A percentile compares a stretch with the other conserved stretches of the same genome.
Conservation (phyloP, 1,140 invertebrate species). For the Polyergus mexicanus region DNA sequence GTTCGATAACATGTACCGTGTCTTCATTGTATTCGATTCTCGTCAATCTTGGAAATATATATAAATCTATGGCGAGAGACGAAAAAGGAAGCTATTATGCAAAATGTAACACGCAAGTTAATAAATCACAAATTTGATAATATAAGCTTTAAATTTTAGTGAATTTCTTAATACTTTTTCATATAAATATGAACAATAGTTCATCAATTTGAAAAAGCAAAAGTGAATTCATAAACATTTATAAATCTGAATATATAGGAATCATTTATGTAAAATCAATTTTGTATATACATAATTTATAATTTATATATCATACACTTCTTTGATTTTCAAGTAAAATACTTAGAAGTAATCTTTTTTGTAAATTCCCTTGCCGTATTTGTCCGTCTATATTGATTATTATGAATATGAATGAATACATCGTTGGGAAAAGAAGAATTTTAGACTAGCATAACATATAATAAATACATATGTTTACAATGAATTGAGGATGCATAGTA, state of each 20-base stretch:
- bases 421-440: slow-evolving; percentile 66
- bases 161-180: slow-evolving; percentile 14
- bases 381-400: slow-evolving; percentile 60
- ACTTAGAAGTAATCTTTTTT: slow-evolving; percentile 36
- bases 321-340: slow-evolving; percentile 34
- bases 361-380: slow-evolving; percentile 42
- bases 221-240: slow-evolving; percentile 38
- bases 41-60: slow-evolving; percentile 4
- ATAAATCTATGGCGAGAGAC: background rate
- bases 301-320: slow-evolving; percentile 32
- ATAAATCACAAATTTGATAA: slow-evolving; percentile 31
- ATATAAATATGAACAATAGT: slow-evolving; percentile 42
- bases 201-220: slow-evolving; percentile 25
- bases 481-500: slow-evolving; percentile 65
- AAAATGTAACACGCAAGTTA: background rate
- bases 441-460: slow-evolving; percentile 72
- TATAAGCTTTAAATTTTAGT: background rate
- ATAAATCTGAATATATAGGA: slow-evolving; percentile 21
- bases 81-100: slow-evolving; percentile 21
- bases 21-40: too few species aligned
- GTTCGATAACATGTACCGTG: too few species aligned
- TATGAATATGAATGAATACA: slow-evolving; percentile 66
- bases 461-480: slow-evolving; percentile 68
- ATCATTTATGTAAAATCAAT: slow-evolving; percentile 14
- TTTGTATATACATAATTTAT: slow-evolving; percentile 41